phyloP scores from a whole-genome alignment of 2,113 vertebrate genomes.

The Oncorhynchus gorbuscha region DNA sequence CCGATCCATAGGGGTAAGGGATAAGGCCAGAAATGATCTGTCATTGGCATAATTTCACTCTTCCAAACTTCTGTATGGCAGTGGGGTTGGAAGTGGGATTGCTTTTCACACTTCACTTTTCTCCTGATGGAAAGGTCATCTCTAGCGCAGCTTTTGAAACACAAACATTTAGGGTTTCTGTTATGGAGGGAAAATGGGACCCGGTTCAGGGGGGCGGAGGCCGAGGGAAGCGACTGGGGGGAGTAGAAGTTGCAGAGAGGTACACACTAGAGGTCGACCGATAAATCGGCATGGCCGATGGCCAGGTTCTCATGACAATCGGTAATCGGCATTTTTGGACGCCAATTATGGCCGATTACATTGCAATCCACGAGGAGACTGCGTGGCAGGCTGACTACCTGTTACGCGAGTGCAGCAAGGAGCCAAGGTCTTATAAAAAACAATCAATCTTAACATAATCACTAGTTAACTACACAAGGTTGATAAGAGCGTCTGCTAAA shows the following conservation, averaged over 20 bases:
- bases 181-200: conserved; percentile 11
- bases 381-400: no score
- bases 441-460: no score
- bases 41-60: conserved; percentile 74
- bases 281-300: no score
- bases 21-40: conserved; percentile 73
- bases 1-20: conserved; percentile 45
- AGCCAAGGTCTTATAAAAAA: no score
- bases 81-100: conserved; percentile 61
- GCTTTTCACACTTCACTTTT: conserved; percentile 68
- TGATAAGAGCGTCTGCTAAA: no score
- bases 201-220: background rate
- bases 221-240: background rate
- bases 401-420: no score
- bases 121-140: conserved; percentile 70
- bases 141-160: conserved; percentile 38
- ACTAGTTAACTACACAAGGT: no score
- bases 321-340: no score
- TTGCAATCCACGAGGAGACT: no score
- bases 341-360: no score
- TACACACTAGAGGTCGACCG: background rate
- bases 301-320: no score
- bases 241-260: background rate
- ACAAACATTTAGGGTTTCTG: conserved; percentile 51
- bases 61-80: conserved; percentile 53